These are phyloP conservation scores for Fringilla coelebs DNA, from an alignment of 2,797 vertebrate species.

Conservation along the genomic window DNA sequence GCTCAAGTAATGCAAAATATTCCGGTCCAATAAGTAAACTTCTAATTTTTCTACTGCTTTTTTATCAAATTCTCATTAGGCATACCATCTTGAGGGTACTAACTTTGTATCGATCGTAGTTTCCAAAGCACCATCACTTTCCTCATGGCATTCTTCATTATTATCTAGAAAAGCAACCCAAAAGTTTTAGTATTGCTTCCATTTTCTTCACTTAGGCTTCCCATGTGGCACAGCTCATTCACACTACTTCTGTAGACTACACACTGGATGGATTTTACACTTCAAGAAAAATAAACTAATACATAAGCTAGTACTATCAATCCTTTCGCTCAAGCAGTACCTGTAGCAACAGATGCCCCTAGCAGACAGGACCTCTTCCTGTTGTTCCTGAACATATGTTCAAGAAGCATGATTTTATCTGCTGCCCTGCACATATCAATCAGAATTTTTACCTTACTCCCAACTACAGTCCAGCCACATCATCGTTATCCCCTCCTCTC, in stretches of 20 bases:
- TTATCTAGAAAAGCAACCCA: slow-evolving; percentile 28
- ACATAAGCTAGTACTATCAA: neutral
- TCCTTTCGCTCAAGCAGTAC: neutral
- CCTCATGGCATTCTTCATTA: neutral
- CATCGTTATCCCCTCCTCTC: neutral
- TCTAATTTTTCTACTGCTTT: neutral
- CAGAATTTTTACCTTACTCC: neutral
- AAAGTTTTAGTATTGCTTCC: neutral
- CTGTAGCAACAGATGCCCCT: neutral
- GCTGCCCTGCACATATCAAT: neutral
- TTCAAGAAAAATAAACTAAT: neutral
- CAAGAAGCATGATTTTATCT: neutral
- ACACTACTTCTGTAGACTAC: neutral
- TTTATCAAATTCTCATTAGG: neutral
- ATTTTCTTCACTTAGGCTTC: neutral
- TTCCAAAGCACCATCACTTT: neutral
- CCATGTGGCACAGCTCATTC: neutral
- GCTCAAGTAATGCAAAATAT: neutral
- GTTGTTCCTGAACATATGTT: accelerated
- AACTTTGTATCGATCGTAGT: neutral
- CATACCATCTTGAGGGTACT: neutral
- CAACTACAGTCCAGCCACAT: neutral
- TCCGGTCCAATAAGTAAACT: neutral
- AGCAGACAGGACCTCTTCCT: neutral
- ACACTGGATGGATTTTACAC: neutral